Percentiles rank a stretch among this genome's conserved stretches.
Conservation (phyloP, 2,888 invertebrate genomes). For the Polydrusus pterygomalis region DNA sequence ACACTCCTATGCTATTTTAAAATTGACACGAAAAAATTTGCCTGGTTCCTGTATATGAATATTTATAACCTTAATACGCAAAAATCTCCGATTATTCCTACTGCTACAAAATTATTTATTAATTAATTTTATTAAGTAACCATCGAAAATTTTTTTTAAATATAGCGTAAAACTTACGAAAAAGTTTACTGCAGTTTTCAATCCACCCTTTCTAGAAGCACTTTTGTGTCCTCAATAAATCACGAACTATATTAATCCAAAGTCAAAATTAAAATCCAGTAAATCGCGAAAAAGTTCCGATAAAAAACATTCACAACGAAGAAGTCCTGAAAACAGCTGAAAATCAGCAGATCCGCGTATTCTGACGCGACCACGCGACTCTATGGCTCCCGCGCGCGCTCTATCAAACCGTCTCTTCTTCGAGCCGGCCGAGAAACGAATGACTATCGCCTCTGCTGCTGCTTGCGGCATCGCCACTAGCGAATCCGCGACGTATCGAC, state of each 20-base stretch:
- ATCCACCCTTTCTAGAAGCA: not conserved
- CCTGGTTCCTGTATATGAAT: too few species aligned
- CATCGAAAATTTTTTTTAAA: not conserved
- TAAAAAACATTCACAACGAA: slow-evolving; percentile 5
- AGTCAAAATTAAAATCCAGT: slow-evolving; percentile 3
- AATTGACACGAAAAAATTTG: too few species aligned
- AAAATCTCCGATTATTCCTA: too few species aligned
- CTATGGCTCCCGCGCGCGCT: slow-evolving; percentile 37
- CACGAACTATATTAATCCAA: slow-evolving; percentile 23
- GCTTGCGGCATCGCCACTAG: slow-evolving; percentile 66
- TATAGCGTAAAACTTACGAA: not conserved
- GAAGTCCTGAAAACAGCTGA: slow-evolving; percentile 23
- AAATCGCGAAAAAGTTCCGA: slow-evolving; percentile 4
- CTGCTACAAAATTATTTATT: too few species aligned
- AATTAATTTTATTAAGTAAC: too few species aligned
- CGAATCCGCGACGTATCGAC: slow-evolving; percentile 55
- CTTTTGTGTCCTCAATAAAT: slow-evolving; percentile 2
- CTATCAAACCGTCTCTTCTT: slow-evolving; percentile 55
- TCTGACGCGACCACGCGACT: slow-evolving; percentile 48
- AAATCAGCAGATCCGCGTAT: slow-evolving; percentile 29
- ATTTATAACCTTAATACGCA: too few species aligned
- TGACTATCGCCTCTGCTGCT: slow-evolving; percentile 61
- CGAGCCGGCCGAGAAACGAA: slow-evolving; percentile 62
- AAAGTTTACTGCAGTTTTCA: not conserved
- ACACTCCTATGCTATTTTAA: too few species aligned